phyloP scores from a whole-genome alignment of 1,140 invertebrate species.

The Sarcophaga peregrina region DNA sequence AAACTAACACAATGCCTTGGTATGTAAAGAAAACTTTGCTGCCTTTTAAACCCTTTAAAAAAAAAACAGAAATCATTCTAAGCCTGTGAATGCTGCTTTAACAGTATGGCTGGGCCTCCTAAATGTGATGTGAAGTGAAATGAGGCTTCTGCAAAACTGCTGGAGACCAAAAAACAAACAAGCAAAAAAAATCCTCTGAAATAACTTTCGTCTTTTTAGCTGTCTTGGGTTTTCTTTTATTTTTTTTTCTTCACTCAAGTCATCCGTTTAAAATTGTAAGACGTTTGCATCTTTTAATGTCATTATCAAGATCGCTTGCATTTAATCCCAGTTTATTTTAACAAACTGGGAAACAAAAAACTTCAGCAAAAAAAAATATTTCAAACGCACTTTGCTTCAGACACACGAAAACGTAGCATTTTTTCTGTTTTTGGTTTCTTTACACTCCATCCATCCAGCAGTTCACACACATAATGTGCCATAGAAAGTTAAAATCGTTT shows the following conservation, averaged over 20 bases:
- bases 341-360: neutral
- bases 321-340: conserved; percentile 53
- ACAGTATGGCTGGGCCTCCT: neutral
- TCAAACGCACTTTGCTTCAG: neutral
- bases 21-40: no score
- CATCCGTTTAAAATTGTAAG: conserved; percentile 40
- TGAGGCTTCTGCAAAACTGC: conserved; percentile 30
- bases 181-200: no score
- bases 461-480: no score
- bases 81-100: conserved; percentile 30
- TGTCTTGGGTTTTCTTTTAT: neutral
- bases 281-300: conserved; percentile 62
- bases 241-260: neutral
- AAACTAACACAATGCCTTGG: conserved; percentile 53
- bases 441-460: no score
- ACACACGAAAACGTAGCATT: neutral
- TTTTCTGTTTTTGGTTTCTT: neutral
- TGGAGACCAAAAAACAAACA: no score
- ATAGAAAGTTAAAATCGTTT: no score
- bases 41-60: no score
- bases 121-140: conserved; percentile 39
- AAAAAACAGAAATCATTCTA: neutral
- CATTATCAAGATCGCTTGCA: conserved; percentile 66
- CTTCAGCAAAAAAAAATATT: neutral
- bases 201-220: no score